These are phyloP conservation scores for Xestoiulus laeticollis DNA, from an alignment of 2,888 invertebrate genomes.

Conservation along the genomic window DNA sequence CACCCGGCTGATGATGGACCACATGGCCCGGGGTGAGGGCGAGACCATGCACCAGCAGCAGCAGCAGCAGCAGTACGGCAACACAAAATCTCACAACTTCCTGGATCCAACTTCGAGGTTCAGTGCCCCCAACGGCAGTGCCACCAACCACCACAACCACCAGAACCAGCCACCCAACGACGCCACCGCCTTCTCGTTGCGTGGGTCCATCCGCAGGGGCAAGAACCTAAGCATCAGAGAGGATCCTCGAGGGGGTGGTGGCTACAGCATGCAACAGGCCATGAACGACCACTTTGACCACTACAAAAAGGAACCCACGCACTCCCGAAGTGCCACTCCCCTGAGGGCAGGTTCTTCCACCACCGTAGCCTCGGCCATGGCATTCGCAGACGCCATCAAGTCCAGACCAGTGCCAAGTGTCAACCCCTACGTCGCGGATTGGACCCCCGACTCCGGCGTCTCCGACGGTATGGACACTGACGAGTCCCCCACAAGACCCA, in stretches of 20 bases:
- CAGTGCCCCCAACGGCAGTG: constrained; percentile 55
- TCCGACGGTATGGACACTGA: constrained; percentile 59
- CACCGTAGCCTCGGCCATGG: constrained; percentile 73
- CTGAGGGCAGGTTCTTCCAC: constrained; percentile 56
- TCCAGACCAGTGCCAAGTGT: constrained; percentile 44
- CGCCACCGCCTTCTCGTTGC: constrained; percentile 50
- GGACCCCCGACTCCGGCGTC: constrained; percentile 61
- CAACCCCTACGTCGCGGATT: constrained; percentile 58
- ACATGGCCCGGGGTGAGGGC: background rate
- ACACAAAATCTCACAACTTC: background rate
- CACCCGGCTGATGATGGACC: background rate
- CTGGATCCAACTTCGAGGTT: constrained; percentile 49
- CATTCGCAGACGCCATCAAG: constrained; percentile 49
- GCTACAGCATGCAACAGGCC: constrained; percentile 68
- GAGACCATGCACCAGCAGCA: background rate
- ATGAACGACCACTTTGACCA: constrained; percentile 94
- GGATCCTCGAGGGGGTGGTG: constrained; percentile 64
- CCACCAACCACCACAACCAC: background rate
- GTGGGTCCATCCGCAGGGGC: constrained; percentile 50
- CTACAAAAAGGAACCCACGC: constrained; percentile 82
- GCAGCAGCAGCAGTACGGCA: constrained; percentile 3
- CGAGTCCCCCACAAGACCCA: constrained; percentile 57
- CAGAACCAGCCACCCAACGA: constrained; percentile 50
- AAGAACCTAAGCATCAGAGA: constrained; percentile 59
- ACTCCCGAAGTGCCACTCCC: constrained; percentile 71